phyloP scores from a whole-genome alignment of 2,888 invertebrate species.

The Tetranychus truncatus region DNA sequence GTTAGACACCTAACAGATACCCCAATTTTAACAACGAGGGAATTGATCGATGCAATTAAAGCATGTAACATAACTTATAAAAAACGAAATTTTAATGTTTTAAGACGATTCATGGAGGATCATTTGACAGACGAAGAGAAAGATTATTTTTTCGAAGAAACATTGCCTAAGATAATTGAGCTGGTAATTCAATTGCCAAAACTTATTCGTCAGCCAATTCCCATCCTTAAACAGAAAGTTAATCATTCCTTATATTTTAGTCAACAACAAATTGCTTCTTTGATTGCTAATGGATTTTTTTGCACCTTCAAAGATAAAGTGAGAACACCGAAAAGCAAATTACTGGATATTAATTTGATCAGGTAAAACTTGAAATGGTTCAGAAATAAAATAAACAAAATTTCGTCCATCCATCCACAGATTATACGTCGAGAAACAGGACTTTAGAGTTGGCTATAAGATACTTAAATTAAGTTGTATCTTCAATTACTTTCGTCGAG shows the following conservation, averaged over 20 bases:
- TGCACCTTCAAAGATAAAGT: slow-evolving; percentile 57
- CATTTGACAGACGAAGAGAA: neutral
- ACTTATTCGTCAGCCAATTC: slow-evolving; percentile 42
- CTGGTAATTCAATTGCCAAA: slow-evolving; percentile 17
- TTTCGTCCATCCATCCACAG: neutral
- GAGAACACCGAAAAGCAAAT: neutral
- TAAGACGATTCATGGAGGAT: neutral
- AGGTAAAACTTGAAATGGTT: neutral
- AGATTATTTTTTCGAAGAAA: slow-evolving; percentile 17
- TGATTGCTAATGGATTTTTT: slow-evolving; percentile 84
- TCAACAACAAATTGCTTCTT: slow-evolving; percentile 55
- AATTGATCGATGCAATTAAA: slow-evolving; percentile 18
- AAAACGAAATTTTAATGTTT: slow-evolving; percentile 11
- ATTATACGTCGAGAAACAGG: slow-evolving; percentile 14
- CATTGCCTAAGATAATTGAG: slow-evolving; percentile 17
- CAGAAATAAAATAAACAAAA: neutral
- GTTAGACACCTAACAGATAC: neutral
- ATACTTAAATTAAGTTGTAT: slow-evolving; percentile 73
- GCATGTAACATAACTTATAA: slow-evolving; percentile 13
- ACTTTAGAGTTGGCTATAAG: slow-evolving; percentile 24
- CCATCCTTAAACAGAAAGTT: slow-evolving; percentile 50
- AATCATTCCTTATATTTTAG: slow-evolving; percentile 39
- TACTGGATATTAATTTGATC: neutral
- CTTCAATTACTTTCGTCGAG: slow-evolving; percentile 54
- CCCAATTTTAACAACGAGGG: neutral